Evolutionary conservation across 2,113 vertebrate genomes (phyloP), one percentile per base, ranked within the genome.

Genomic region (Cynoglossus semilaevis): DNA sequence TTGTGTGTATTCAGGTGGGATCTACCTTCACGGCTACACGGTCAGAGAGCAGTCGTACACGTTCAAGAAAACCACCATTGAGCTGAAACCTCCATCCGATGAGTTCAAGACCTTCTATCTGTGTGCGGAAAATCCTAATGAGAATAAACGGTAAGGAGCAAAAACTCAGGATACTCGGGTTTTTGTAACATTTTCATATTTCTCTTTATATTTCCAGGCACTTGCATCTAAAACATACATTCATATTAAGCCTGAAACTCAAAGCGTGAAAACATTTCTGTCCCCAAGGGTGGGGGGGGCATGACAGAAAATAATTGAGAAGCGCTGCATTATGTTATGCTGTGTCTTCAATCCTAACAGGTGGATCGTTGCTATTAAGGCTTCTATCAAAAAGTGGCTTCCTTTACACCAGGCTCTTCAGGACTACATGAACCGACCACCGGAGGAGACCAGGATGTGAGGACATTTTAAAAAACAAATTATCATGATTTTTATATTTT

Each of bases 51-150:
- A 94, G 69, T 72, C 82, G 0, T 60, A 93, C 36, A 92, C 91
- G 9, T 91, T 89, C 60, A 94, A 88, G 71, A 92, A 90, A 53
- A 92, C 92, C 59, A 90, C 93, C 52, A 94, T 94, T 76, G 94
- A 96, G 81, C 90, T 95, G 29, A 93, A 90, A 71, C 93, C 93
- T 42, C 92, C 93, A 15, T 94, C 92, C 11, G 93, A 96, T 73
- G 94, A 97, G 81, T 96, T 95, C 81, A 93, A 94, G 86, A 92
- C 91, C 0, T 97, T 97, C 77, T 90, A 93, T 70, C 81, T 96
- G 63, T 92, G 93, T 73, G 92, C 95, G 56, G 95, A 95, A 66
- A 94, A 92, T 50, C 75, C 88, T 10, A 90, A 89, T 42, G 94
- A 97, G 84, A 96, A 94, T 51, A 93, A 93, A 81, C 82, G 92